Percentiles rank a stretch among this genome's conserved stretches.
Conservation (phyloP, 2,888 invertebrate species). For the Eudasyphora cyanicolor region DNA sequence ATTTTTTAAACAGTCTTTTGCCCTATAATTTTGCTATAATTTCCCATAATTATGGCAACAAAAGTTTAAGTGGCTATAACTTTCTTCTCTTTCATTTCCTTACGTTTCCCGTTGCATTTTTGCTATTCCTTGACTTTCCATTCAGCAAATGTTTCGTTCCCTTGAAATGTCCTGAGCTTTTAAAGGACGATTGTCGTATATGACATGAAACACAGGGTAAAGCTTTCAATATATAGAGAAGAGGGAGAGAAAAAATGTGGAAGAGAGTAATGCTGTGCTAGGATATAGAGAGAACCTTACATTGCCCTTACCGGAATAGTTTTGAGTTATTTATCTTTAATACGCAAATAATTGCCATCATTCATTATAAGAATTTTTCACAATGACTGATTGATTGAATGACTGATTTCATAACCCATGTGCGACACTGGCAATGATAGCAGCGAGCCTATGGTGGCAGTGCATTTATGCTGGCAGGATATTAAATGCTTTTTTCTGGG, state of each 20-base stretch:
- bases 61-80: neutral
- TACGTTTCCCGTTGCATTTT: neutral
- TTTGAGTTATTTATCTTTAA: neutral
- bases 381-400: neutral
- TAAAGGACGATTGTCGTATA: neutral
- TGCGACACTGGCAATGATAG: no score
- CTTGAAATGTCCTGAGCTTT: neutral
- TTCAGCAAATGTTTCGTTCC: constrained; percentile 16
- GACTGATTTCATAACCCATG: no score
- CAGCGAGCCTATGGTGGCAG: neutral
- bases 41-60: constrained; percentile 12
- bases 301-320: neutral
- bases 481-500: no score
- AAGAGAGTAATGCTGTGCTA: neutral
- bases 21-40: constrained; percentile 9
- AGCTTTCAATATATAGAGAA: neutral
- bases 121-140: neutral
- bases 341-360: neutral
- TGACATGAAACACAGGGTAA: neutral
- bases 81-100: neutral
- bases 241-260: neutral
- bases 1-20: neutral
- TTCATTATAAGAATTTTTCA: neutral
- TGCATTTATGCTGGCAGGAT: no score
- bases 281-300: neutral